Evolutionary conservation across 1,140 invertebrate species (phyloP), one percentile per base, ranked within the genome.

Genomic region (Drosophila auraria): DNA sequence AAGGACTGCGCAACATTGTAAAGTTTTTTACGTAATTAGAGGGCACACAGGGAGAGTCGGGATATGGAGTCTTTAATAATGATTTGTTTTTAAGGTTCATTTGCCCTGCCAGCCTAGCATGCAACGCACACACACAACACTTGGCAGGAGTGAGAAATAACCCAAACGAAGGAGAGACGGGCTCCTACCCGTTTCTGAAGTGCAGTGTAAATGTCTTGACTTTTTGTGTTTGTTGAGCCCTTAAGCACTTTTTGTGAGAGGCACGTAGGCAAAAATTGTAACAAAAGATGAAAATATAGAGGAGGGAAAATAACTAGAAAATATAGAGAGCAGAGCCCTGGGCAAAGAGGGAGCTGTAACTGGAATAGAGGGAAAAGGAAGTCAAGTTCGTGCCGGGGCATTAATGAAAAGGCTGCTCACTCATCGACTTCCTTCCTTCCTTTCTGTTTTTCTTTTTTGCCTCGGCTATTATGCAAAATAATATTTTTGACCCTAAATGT

Each of bases 121-220:
- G 38, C 17, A 50, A 50, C 27, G 33, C 17, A 27, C 14, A 42
- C 11, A 68, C 6, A n/a, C n/a, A 36, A 38, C 12, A 40, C 12
- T 14, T 11, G 15, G 44, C 4, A 33, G 25, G 66, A 53, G 63
- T 38, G 38, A 53, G 47, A 51, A 23, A 33, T 45, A 69, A 30
- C 17, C 44, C 9, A n/a, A 25, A 38, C 23, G 23, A 63, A 17
- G 45, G 14, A 23, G 17, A 64, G 66, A 42, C 69, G 58, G 68
- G 69, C 40, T 63, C 33, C 58, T 56, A 6, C 54, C 54, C 36
- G 36, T 42, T 36, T 51, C 69, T 78, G 76, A 74, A 89, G 86
- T 84, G 86, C 86, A 90, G 86, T 90, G 86, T 90, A 90, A 89
- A 89, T 90, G 86, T 89, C 86, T 89, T 90, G 86, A 90, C 86